Evolutionary conservation across 2,113 vertebrate species (phyloP), one percentile per base, ranked within the genome.

Genomic region (Balaeniceps rex): DNA sequence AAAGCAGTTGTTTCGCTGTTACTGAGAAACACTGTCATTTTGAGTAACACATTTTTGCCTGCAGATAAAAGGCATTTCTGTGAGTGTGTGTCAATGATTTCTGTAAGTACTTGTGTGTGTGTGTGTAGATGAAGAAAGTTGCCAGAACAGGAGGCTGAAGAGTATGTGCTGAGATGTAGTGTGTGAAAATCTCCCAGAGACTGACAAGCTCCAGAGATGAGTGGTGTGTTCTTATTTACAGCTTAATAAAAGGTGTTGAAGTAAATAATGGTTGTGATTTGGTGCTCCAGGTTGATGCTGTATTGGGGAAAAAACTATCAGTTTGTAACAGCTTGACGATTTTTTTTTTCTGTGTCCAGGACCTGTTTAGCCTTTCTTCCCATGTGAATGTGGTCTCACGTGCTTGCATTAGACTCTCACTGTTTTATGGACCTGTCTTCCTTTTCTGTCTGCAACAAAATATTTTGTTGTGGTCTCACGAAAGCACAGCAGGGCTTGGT

Each of bases 321-420:
- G 0, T 77, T 77, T 64, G 5, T n/a, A 63, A 34, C 21, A 58
- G 28, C 17, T 74, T 55, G 61, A 44, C 18, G 7, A 21, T 84
- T 65, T 61, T 2, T 29, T 29, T 31, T 54, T 16, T 3, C 5
- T 15, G 1, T 42, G 17, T 25, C 11, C 6, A 5, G 1, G 10
- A 36, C 5, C 18, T 57, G 9, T 81, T 88, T 60, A 74, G 44
- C 34, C 22, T 87, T 78, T 88, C 26, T 42, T 80, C 16, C 34
- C 19, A 2, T 11, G 9, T 15, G 10, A 61, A 36, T 61, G 6
- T 60, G 24, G 40, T 88, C n/a, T 91, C 10, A 5, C 0, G 0
- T 88, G 26, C 22, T 77, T 92, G 21, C 9, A 5, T 93, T 49
- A 74, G 33, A 12, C 23, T 92, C n/a, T 65, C 21, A 3, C 7